Percentiles rank a stretch among this genome's conserved stretches.
phyloP scores from a whole-genome alignment of 2,113 vertebrate species.

The Trogon surrucura region DNA sequence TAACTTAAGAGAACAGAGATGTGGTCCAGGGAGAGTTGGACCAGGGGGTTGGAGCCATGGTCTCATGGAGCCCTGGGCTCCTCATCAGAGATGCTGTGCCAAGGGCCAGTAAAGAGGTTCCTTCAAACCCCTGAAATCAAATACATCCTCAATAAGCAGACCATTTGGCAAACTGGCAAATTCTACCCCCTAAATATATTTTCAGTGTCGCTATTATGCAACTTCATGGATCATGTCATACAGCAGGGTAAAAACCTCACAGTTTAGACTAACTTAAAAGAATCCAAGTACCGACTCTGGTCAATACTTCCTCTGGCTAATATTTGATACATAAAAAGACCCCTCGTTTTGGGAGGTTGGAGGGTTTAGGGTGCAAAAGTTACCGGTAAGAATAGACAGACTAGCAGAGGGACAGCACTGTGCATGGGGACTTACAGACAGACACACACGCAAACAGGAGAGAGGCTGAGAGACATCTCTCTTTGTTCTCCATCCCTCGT shows the following conservation, averaged over 20 bases:
- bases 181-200: not conserved
- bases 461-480: not conserved
- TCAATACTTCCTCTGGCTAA: not conserved
- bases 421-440: rapidly evolving
- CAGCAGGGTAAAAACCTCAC: not conserved
- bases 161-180: not conserved
- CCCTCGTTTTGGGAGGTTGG: not conserved
- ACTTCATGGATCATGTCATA: not conserved
- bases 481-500: slow-evolving; percentile 26
- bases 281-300: not conserved
- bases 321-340: not conserved
- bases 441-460: not conserved
- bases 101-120: not conserved
- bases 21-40: not conserved
- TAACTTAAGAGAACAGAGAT: not conserved
- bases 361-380: not conserved
- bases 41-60: not conserved
- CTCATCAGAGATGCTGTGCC: not conserved
- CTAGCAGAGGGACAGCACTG: not conserved
- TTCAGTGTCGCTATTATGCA: not conserved
- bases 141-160: not conserved
- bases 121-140: not conserved
- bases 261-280: not conserved
- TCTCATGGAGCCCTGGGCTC: not conserved
- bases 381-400: rapidly evolving